Conservation (phyloP, 1,140 invertebrate genomes). For the Planococcus citri region DNA sequence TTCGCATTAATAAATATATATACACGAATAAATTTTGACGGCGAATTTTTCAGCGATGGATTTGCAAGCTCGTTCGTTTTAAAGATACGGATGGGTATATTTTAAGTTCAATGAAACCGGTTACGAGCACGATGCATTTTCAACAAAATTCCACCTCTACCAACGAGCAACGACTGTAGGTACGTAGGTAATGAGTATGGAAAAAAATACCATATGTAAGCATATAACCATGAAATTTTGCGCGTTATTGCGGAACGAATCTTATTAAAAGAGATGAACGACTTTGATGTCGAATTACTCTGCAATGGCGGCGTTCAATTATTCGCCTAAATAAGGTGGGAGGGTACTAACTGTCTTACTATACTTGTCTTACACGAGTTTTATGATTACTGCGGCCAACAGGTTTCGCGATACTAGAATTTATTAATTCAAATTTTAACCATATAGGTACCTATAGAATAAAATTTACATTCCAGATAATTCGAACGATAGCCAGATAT, state of each 20-base stretch:
- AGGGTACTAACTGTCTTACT: neutral
- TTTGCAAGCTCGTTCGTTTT: no score
- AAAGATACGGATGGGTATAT: neutral
- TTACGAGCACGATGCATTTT: neutral
- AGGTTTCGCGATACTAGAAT: no score
- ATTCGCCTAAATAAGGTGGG: neutral
- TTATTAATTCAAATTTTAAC: no score
- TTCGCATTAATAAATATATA: no score
- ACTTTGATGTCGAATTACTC: neutral
- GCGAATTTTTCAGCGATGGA: neutral
- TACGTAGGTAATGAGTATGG: neutral
- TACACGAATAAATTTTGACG: neutral
- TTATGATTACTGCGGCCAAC: no score
- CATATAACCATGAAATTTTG: slow-evolving; percentile 3
- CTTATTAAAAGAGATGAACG: slow-evolving; percentile 7
- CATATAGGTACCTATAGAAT: no score
- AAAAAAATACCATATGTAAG: neutral
- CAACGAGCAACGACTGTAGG: no score
- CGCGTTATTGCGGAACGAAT: slow-evolving; percentile 6
- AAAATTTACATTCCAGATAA: no score
- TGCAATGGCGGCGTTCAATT: neutral
- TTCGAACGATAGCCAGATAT: no score
- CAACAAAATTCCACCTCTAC: no score
- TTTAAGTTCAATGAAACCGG: neutral
- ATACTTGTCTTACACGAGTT: no score